Conservation (phyloP, 2,888 invertebrate species). For the Deilephila porcellus region DNA sequence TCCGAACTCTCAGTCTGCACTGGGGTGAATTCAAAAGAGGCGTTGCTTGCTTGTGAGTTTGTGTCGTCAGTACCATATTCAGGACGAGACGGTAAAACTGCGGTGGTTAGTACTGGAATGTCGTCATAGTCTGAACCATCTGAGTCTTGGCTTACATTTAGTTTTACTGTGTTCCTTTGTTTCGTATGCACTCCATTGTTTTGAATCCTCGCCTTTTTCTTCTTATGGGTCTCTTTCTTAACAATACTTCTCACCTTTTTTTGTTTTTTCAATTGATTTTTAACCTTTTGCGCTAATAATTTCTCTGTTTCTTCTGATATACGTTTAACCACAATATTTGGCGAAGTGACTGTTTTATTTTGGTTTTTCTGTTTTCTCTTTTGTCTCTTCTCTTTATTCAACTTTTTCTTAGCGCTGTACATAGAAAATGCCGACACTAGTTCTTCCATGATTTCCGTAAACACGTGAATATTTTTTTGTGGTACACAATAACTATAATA, state of each 20-base stretch:
- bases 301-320: constrained; percentile 50
- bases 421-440: constrained; percentile 75
- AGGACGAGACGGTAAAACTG: background rate
- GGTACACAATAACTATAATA: background rate
- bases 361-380: constrained; percentile 51
- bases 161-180: constrained; percentile 29
- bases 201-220: constrained; percentile 54
- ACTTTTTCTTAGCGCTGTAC: constrained; percentile 64
- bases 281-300: constrained; percentile 61
- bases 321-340: constrained; percentile 42
- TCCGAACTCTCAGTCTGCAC: constrained; percentile 81
- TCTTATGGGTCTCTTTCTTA: constrained; percentile 65
- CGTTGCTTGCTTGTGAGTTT: constrained; percentile 52
- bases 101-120: constrained; percentile 50
- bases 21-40: constrained; percentile 65
- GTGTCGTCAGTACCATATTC: constrained; percentile 12
- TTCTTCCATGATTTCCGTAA: constrained; percentile 58
- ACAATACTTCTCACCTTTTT: constrained; percentile 59
- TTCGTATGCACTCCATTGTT: constrained; percentile 37
- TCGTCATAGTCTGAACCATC: constrained; percentile 51
- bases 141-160: constrained; percentile 31
- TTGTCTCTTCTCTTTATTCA: constrained; percentile 53
- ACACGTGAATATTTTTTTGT: constrained; percentile 32
- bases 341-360: constrained; percentile 36
- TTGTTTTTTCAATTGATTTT: constrained; percentile 57